Base-by-base conservation (phyloP, 1,140 invertebrate genomes). In the Bombus ignitus region DNA sequence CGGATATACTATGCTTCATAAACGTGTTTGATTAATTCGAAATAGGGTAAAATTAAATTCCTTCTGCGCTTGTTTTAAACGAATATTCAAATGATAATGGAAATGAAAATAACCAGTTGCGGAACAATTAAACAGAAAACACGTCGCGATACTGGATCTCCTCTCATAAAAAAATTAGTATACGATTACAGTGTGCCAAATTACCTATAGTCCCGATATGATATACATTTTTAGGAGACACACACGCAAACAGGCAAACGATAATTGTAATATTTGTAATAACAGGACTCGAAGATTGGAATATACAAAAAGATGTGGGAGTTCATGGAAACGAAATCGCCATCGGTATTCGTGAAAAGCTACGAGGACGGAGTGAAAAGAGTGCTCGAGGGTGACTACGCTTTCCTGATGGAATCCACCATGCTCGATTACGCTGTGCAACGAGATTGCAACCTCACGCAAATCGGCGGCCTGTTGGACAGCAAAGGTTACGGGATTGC, bases 341-440 rank as follows among this genome's bases (percentile, higher is more conserved):
- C 98, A 0, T 96, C 97, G 1, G 98, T 98, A 22, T 98, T 99
- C 91, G 98, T 99, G 0, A 96, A 97, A 32, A 97, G 97, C 0
- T 99, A 99, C 93, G 98, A 98, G 90, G 97, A 99, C 92, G 98
- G 99, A 12, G 97, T 99, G 9, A 96, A 97, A 92, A 95, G 97
- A 73, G 98, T 99, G 1, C 94, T 98, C 71, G 96, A 97, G 76
- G 98, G 98, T 1, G 98, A 99, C 92, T 99, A 99, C 93, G 99
- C 99, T 0, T 99, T 99, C 94, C 96, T 99, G 37, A 99, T 99
- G 98, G 99, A 99, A 95, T 99, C 98, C 0, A 99, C 99, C 0
- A 99, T 99, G 97, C 95, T 99, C 75, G 99, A 99, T 94, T 99
- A 99, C 93, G 97, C 97, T 1, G 98, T 99, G 1, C 98, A 99